Base-by-base conservation (phyloP, 1,140 invertebrate genomes). In the Neoseiulus cucumeris region DNA sequence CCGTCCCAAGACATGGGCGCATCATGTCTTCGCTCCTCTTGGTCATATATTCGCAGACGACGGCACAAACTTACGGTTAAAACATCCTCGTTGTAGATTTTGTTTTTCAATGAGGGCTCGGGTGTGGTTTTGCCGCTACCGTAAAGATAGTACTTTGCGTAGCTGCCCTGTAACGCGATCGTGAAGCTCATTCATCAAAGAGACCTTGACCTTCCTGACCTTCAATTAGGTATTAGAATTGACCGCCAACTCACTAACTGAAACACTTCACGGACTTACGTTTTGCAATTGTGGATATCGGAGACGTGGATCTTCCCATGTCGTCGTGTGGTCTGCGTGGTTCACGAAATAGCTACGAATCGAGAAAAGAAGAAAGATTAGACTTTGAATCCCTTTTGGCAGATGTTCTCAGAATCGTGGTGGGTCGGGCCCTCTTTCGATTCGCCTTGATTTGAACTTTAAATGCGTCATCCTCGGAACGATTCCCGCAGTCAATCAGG, bases 271-370 rank as follows among this genome's bases (percentile, higher is more conserved):
- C n/a, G n/a, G n/a, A 18, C 17, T 20, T 68, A 70, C 69, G 65
- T 70, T 68, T 30, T 69, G 68, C 69, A 78, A 75, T 67, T 80
- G 80, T 71, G 79, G 80, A 70, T 82, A 82, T 70, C 76, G 76
- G 41, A 79, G 72, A 66, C 82, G 76, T 22, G 82, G 82, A 76
- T 83, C 82, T 75, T 84, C 82, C 81, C 83, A 82, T 75, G 82
- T 82, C 72, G 83, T 84, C 30, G 80, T 81, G 75, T 82, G 82
- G 59, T 79, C 84, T 66, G 82, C 78, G 75, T 87, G 84, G 77
- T 86, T 85, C 71, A 87, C 81, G 73, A 83, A 87, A 75, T 86
- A 87, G 69, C 85, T 87, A 74, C 39, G 80, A 81, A 66, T 29
- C 0, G 30, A 18, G 66, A 33, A 22, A 41, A 42, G 64, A 64